Base-by-base conservation (phyloP, 1,140 invertebrate species). In the Megalonaias nervosa region DNA sequence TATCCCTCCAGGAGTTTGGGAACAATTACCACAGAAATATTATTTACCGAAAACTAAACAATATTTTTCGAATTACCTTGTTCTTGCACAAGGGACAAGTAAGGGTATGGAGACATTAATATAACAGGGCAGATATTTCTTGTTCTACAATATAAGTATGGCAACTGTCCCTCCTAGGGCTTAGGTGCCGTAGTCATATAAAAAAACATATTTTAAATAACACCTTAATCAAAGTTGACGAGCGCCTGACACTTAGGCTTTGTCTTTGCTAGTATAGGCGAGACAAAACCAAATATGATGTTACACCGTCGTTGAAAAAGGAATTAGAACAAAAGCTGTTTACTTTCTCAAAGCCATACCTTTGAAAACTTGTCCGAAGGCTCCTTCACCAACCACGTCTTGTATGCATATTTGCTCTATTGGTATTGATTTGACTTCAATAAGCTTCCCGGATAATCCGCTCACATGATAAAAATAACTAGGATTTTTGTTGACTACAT, bases 331-430 rank as follows among this genome's bases (percentile, higher is more conserved):
- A 5, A 58, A 23, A 58, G n/a, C 16, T 2, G n/a, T 19, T 12
- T 11, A 59, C 19, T 58, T 23, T 68, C 48, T 31, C 6, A 4
- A 19, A 5, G 64, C 3, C 83, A 88, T 91, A 96, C 95, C 95
- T 94, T 95, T 96, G 85, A 94, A 96, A 58, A 97, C 96, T 91
- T 96, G 96, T n/a, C 96, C 96, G 86, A 97, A 97, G 85, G 95
- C 97, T 2, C 96, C 96, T 90, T 97, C 96, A 1, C 96, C 96
- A 65, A 97, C 95, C 82, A 96, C 95, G 80, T 95, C 93, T 0
- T 94, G 81, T 85, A 96, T 94, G 5, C 91, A 91, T 16, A 97
- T 89, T 2, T 93, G 92, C 64, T 94, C 94, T 90, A 64, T 91
- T 86, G 83, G 82, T 68, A 90, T 86, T 65, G 85, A 84, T 14